These are phyloP conservation scores for Agraylea sexmaculata DNA, from an alignment of 1,140 invertebrate species.

Conservation along the genomic window DNA sequence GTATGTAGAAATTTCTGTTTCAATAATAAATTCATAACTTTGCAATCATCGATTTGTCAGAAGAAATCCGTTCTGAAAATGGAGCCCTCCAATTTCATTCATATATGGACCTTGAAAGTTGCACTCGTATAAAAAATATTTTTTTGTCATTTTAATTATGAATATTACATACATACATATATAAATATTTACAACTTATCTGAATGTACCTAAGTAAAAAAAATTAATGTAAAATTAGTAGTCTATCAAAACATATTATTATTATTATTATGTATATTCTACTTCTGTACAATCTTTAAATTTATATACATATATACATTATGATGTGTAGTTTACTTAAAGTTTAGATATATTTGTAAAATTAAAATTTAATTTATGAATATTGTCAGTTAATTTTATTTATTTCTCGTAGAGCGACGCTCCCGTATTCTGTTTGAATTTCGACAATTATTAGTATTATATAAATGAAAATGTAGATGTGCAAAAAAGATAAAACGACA, in stretches of 20 bases:
- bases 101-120: no score
- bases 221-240: slow-evolving; percentile 4
- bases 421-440: slow-evolving; percentile 17
- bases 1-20: no score
- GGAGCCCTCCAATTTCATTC: no score
- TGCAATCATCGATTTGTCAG: no score
- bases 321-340: slow-evolving; percentile 2
- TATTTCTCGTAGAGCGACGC: slow-evolving; percentile 14
- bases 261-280: slow-evolving; percentile 2
- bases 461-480: no score
- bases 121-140: neutral
- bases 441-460: slow-evolving; percentile 1
- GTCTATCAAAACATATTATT: slow-evolving; percentile 5
- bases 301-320: neutral
- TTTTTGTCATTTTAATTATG: neutral
- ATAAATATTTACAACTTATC: no score
- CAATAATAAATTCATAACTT: no score
- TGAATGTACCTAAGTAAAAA: no score
- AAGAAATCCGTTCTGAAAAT: no score
- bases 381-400: slow-evolving; percentile 20
- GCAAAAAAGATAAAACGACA: no score
- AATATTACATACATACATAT: neutral
- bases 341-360: slow-evolving; percentile 8
- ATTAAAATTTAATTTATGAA: slow-evolving; percentile 17
- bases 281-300: slow-evolving; percentile 1